Conservation (phyloP, 2,113 vertebrate species). For the Ursus arctos region DNA sequence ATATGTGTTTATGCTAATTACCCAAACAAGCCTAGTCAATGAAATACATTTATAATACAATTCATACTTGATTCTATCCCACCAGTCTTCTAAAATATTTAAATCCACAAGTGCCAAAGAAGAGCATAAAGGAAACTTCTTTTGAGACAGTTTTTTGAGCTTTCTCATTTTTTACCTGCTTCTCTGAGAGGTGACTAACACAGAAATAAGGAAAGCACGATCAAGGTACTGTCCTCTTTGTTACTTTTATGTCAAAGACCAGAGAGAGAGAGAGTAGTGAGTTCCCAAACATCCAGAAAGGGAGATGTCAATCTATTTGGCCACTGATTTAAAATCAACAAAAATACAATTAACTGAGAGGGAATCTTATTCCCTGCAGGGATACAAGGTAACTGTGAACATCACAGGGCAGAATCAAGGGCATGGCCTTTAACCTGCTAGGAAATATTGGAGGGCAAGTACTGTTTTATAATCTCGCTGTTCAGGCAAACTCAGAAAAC, state of each 20-base stretch:
- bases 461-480: not conserved
- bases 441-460: not conserved
- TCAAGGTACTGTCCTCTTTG: conserved; percentile 30
- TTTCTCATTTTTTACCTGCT: not conserved
- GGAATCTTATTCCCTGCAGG: not conserved
- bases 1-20: not conserved
- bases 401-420: not conserved
- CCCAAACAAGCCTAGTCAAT: not conserved
- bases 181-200: not conserved
- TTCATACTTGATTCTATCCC: not conserved
- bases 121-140: conserved; percentile 22
- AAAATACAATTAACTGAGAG: not conserved
- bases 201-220: not conserved
- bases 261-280: not conserved
- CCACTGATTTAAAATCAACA: not conserved
- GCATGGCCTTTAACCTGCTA: not conserved
- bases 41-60: not conserved
- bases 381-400: not conserved
- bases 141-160: not conserved
- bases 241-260: conserved; percentile 68
- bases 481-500: not conserved
- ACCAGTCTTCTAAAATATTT: conserved; percentile 14
- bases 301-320: conserved; percentile 36
- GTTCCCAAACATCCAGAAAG: not conserved
- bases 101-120: not conserved